phyloP scores from a whole-genome alignment of 2,113 vertebrate species.

The Macroglossus sobrinus region DNA sequence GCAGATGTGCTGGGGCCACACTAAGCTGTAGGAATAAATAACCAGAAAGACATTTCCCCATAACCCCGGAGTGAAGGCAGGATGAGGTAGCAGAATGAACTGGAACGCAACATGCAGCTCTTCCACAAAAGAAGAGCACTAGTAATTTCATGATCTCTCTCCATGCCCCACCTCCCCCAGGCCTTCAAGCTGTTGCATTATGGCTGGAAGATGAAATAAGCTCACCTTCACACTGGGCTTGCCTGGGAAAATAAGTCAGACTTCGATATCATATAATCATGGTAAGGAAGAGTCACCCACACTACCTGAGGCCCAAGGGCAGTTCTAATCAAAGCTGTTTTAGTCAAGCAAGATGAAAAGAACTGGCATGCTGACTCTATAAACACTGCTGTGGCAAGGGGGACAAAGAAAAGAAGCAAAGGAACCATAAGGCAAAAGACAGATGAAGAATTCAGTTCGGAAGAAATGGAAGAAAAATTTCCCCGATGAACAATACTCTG shows the following conservation, averaged over 20 bases:
- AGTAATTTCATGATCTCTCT: not conserved
- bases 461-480: not conserved
- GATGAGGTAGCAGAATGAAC: fast-evolving
- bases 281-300: not conserved
- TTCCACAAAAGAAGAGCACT: not conserved
- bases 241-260: not conserved
- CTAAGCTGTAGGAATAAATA: fast-evolving
- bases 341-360: not conserved
- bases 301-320: fast-evolving
- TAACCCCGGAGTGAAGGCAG: not conserved
- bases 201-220: not conserved
- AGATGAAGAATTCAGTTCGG: not conserved
- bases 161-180: fast-evolving
- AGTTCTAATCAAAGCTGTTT: not conserved
- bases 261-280: not conserved
- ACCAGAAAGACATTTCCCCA: not conserved
- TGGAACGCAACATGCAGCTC: fast-evolving
- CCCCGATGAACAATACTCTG: not conserved
- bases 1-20: not conserved
- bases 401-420: not conserved
- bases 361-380: not conserved
- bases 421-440: no score
- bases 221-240: not conserved
- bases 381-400: not conserved
- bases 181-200: not conserved